Base-by-base conservation (phyloP, 2,888 invertebrate genomes). In the Caenorhabditis becei region DNA sequence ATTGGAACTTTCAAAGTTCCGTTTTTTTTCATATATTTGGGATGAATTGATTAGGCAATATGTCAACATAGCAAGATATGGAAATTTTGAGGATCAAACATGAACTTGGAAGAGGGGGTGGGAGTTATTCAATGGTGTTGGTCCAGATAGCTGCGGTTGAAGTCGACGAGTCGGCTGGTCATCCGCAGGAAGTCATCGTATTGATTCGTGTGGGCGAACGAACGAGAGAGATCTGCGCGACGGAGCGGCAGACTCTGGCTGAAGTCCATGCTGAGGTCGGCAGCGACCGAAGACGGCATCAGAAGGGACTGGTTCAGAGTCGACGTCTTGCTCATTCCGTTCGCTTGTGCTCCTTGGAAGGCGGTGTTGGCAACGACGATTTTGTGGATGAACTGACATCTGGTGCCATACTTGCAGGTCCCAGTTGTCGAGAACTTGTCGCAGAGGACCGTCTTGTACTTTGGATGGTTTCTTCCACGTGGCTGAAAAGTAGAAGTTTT, bases 361-460 rank as follows among this genome's bases (percentile, higher is more conserved):
- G 32, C 0, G 37, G 14, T 7, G 69, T 56, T 24, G 77, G 14
- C 10, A 5, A 41, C 79, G n/a, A 77, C 61, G 44, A 82, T 47
- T 44, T 82, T 75, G 51, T 85, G 85, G 44, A 85, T 85, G 82
- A 80, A 85, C 71, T 80, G 80, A 58, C 85, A 85, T 56, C n/a
- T 56, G 32, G 74, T 75, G 0, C 83, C 85, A 53, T 85, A 85
- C 47, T 77, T 77, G 75, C 85, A 85, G 23, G 56, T 78, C 11
- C 85, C 85, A 8, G 82, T 82, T 1, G 69, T 75, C 41, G 80
- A 80, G 67, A 87, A 87, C 71, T 87, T 87, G 77, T 85, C 85
- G 54, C 87, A 87, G 28, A 87, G 83, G 20, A 84, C 83, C 18
- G 87, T 87, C 77, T 87, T 87, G 83, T 87, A 87, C 74, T 87